Base-by-base conservation (phyloP, 2,797 vertebrate species). In the Loris lydekkerianus region DNA sequence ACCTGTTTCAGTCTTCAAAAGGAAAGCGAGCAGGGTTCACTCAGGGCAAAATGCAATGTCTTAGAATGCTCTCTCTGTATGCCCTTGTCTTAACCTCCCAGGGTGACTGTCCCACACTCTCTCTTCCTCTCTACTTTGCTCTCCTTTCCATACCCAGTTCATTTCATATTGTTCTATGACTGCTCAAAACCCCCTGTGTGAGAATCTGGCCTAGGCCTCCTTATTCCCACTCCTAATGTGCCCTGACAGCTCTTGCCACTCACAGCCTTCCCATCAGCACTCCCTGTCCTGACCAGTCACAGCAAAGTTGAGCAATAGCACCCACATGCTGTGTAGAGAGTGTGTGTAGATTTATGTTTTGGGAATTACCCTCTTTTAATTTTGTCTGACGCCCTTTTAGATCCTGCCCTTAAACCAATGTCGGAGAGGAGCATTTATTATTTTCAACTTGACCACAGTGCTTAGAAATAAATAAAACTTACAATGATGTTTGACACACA, bases 371-470 rank as follows among this genome's bases (percentile, higher is more conserved):
- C 49, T 14, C 14, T 53, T 53, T 53, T 53, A 53, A 53, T 53
- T 53, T 53, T 53, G 49, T 53, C 49, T 53, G 14, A 53, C 13
- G 11, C 49, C 49, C 49, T 53, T 53, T 53, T 53, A 49, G 49
- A 53, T 14, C 49, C 49, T 53, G 14, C 49, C 49, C 49, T 53
- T 53, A 53, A 53, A 53, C 14, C 49, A 15, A 53, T 53, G 49
- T 53, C 0, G 49, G 49, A 53, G 49, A 53, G 49, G 49, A 3
- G 49, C 15, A 53, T 53, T 53, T 53, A 40, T 40, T 40, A 40
- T 93, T 97, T 84, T 88, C 75, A 83, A 77, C 70, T 67, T 72
- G 61, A 83, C 46, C 58, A 49, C 60, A 80, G 81, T 65, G 58
- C 77, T 93, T 77, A 60, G 31, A 76, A 40, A 20, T 61, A 83